Base-by-base conservation (phyloP, 2,888 invertebrate species). In the Synanthedon formicaeformis region DNA sequence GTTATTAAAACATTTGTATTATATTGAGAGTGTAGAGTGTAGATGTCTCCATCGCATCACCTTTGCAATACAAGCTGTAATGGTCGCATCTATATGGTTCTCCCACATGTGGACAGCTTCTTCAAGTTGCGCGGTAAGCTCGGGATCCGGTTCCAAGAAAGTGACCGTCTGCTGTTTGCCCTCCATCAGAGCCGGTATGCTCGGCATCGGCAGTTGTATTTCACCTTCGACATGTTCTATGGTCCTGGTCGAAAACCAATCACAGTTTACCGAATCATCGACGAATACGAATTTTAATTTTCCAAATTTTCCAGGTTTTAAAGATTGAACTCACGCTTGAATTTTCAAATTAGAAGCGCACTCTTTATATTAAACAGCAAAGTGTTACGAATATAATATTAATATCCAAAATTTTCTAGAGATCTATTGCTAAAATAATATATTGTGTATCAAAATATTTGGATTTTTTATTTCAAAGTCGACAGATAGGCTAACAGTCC, bases 201-300 rank as follows among this genome's bases (percentile, higher is more conserved):
- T 85, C 0, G 91, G 90, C 79, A 93, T 89, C 0, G 90, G 90
- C 18, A 93, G 73, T 27, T 92, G 89, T 45, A 92, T 90, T 57
- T 93, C 93, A n/a, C 92, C 92, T 70, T 93, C 93, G 6, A 93
- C 89, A 66, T 94, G 93, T 58, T 93, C 92, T 59, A 92, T 88
- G 0, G 93, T 92, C 90, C 94, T 93, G 58, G 34, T 34, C 34
- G 2, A 34, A 27, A 10, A 3, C 2, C 34, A 34, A 10, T 34
- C 40, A 4, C 50, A 56, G n/a, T 6, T 45, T 45, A 45, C 14
- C 10, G 27, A 45, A n/a, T 13, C 5, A 45, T 45, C n/a, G 14
- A 45, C 10, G 10, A n/a, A 45, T n/a, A 50, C 13, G 11, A 49
- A 40, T 18, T 40, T 48, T 2, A 16, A 40, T 48, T 18, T 48